Percentiles rank a stretch among this genome's conserved stretches.
These are phyloP conservation scores for Trissolcus brochymenae DNA, from an alignment of 2,888 invertebrate species.

Conservation along the genomic window DNA sequence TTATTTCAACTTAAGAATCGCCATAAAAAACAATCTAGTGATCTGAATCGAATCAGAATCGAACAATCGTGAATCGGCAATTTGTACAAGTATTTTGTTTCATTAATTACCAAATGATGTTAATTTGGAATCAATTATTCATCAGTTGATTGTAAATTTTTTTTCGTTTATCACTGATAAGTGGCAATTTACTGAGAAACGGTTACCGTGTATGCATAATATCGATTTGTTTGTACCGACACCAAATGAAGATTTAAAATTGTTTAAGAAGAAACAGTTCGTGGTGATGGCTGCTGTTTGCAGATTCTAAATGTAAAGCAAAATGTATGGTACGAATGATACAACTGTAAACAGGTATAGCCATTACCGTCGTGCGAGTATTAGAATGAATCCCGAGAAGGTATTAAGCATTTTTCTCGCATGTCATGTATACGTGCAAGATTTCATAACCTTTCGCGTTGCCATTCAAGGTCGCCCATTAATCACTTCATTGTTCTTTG, in stretches of 20 bases:
- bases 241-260: slow-evolving; percentile 9
- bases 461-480: slow-evolving; percentile 47
- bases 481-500: slow-evolving; percentile 56
- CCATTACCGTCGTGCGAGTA: slow-evolving; percentile 38
- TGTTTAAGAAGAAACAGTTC: not conserved
- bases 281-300: not conserved
- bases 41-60: not conserved
- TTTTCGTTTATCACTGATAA: slow-evolving; percentile 13
- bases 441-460: slow-evolving; percentile 56
- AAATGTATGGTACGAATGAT: slow-evolving; percentile 1
- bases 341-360: slow-evolving; percentile 29
- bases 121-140: slow-evolving; percentile 39
- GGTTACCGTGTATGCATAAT: slow-evolving; percentile 21
- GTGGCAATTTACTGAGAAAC: slow-evolving; percentile 38
- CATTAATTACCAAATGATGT: slow-evolving; percentile 22
- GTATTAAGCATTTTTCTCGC: slow-evolving; percentile 46
- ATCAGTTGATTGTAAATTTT: slow-evolving; percentile 17
- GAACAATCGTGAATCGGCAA: slow-evolving; percentile 12
- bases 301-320: not conserved
- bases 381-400: slow-evolving; percentile 49
- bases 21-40: not conserved
- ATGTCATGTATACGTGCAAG: slow-evolving; percentile 43
- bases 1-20: not conserved
- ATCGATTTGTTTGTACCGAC: slow-evolving; percentile 13
- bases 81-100: slow-evolving; percentile 10